Conservation (phyloP, 1,140 invertebrate genomes). For the Drosophila nannoptera region DNA sequence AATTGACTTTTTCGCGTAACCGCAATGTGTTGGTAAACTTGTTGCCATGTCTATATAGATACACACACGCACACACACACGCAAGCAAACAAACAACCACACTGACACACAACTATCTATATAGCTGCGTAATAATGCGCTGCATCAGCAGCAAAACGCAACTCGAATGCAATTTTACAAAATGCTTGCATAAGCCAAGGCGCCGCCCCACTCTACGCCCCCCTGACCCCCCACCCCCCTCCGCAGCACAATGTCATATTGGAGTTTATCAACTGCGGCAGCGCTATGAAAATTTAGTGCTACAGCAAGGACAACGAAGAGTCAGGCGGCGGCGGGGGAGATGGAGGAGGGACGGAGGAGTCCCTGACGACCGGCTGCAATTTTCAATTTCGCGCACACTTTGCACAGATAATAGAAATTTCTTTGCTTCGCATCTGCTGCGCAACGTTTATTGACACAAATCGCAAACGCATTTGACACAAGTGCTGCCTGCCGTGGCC, state of each 20-base stretch:
- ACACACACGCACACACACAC: conserved; percentile 7
- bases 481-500: conserved; percentile 51
- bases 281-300: conserved; percentile 73
- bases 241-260: conserved; percentile 68
- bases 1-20: conserved; percentile 74
- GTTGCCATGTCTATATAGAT: conserved; percentile 62
- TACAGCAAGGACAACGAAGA: conserved; percentile 16
- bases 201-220: too few relatives aligned
- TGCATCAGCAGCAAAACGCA: conserved; percentile 53
- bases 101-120: conserved; percentile 10
- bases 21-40: conserved; percentile 76
- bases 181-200: conserved; percentile 71
- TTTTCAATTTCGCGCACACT: conserved; percentile 77
- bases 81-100: conserved; percentile 5
- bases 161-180: conserved; percentile 71
- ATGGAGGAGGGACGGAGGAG: not conserved
- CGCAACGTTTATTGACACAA: conserved; percentile 71
- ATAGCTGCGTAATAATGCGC: conserved; percentile 58
- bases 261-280: conserved; percentile 70
- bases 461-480: conserved; percentile 76
- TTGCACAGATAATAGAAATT: conserved; percentile 77
- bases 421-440: conserved; percentile 57
- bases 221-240: conserved; percentile 1
- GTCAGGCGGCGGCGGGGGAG: not conserved
- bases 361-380: conserved; percentile 46